Evolutionary conservation across 2,113 vertebrate genomes (phyloP), one percentile per base, ranked within the genome.

Genomic region (Agelaius phoeniceus): DNA sequence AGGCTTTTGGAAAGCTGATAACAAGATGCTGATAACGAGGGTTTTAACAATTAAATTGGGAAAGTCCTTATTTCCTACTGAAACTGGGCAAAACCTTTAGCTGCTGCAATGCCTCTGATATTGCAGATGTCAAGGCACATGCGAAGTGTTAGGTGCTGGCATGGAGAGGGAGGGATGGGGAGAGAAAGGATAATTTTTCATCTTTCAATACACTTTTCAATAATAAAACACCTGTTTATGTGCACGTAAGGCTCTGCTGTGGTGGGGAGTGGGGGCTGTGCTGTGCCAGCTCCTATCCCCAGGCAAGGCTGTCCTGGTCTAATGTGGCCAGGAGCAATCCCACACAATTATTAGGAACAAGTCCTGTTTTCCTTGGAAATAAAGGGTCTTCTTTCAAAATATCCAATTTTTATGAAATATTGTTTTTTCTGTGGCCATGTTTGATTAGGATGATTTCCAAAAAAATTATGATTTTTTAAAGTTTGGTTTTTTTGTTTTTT

Each of bases 321-420:
- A 4, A 58, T 11, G 84, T 8, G 49, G 77, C 86, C 78, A 96
- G 66, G 37, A 94, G 76, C 81, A 90, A 95, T 93, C 94, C 62
- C 71, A 65, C 57, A 74, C 55, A 81, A 63, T 86, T 86, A 83
- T 51, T 79, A 86, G 39, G 79, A 96, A 74, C 72, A 86, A 97
- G 86, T 22, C 9, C 30, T 93, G 72, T 94, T 96, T 97, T 88
- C 79, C 51, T 94, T 95, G 94, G 92, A 95, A 94, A 93, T 83
- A 77, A 74, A 92, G 55, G 35, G 23, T 69, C 48, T 86, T 80
- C 79, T 95, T 92, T 95, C 72, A 92, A 93, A 93, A 94, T 15
- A 88, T 80, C 79, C 59, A 65, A 67, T 84, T 93, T 97, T 92
- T 73, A 92, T 92, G 92, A 94, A 90, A 92, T 90, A 77, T 16